Evolutionary conservation across 2,888 invertebrate species (phyloP).

Genomic region (Proisotoma minuta): DNA sequence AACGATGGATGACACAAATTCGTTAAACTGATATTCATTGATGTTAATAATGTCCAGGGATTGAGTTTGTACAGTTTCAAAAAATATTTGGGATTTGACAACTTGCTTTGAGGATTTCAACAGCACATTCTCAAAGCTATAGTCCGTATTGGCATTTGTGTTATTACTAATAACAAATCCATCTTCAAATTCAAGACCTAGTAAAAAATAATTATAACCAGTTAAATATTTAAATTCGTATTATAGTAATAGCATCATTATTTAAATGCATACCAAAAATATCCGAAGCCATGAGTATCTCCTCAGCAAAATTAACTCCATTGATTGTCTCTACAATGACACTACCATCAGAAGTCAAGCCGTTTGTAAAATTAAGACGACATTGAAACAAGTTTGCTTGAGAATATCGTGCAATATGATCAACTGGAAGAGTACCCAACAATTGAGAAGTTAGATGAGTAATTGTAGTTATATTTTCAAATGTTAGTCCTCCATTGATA

Average conservation of each 20-base stretch:
- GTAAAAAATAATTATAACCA: neutral
- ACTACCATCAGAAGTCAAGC: constrained; percentile 6
- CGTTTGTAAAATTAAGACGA: constrained; percentile 13
- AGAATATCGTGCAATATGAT: constrained; percentile 24
- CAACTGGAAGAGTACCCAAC: constrained; percentile 13
- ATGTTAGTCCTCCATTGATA: constrained; percentile 9
- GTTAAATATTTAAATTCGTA: neutral
- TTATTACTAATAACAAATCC: constrained; percentile 25
- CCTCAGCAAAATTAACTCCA: constrained; percentile 23
- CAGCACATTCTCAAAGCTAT: constrained; percentile 24
- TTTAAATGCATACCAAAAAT: constrained; percentile 24
- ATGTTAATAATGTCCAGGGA: constrained; percentile 11
- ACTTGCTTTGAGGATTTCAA: constrained; percentile 23
- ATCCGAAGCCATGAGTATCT: constrained; percentile 25
- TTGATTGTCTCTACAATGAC: constrained; percentile 13
- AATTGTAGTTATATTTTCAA: constrained; percentile 1
- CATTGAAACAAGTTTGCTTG: constrained; percentile 34
- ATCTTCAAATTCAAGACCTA: constrained; percentile 25
- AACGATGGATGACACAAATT: constrained; percentile 14
- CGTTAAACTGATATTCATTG: constrained; percentile 24
- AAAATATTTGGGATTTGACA: constrained; percentile 16
- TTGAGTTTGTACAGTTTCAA: too few relatives aligned
- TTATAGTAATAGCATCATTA: neutral
- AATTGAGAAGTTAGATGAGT: constrained; percentile 4
- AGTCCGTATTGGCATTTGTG: constrained; percentile 11